Evolutionary conservation across 2,113 vertebrate genomes (phyloP).

Genomic region (Notothenia rossii): DNA sequence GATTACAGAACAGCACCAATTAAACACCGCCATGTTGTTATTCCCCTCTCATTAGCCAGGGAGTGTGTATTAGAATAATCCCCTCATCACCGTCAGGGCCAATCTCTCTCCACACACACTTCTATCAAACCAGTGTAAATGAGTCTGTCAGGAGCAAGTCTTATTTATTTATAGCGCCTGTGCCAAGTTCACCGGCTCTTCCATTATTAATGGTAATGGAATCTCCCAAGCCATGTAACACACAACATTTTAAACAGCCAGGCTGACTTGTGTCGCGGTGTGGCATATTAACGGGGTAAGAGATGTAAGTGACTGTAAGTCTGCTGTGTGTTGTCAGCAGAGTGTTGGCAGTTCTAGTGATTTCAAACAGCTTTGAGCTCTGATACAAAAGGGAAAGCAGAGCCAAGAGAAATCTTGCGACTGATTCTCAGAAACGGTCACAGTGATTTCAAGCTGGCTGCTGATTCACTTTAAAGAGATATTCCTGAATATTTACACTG

Average conservation of each 20-base stretch:
- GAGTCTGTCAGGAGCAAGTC: conserved; percentile 50
- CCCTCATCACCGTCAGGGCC: conserved; percentile 18
- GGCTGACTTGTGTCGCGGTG: conserved; percentile 52
- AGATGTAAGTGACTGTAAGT: conserved; percentile 54
- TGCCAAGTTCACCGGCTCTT: conserved; percentile 71
- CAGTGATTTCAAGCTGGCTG: conserved; percentile 21
- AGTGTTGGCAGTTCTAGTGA: conserved; percentile 27
- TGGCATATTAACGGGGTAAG: conserved; percentile 51
- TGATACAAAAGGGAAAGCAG: conserved; percentile 17
- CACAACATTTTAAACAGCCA: conserved; percentile 51
- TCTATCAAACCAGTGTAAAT: conserved; percentile 49
- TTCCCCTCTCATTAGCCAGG: conserved; percentile 72
- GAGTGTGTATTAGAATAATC: conserved; percentile 51
- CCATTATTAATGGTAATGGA: conserved; percentile 76
- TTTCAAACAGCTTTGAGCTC: conserved; percentile 32
- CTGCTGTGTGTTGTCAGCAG: conserved; percentile 34
- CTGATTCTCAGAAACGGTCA: conserved; percentile 12
- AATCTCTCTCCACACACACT: conserved; percentile 24
- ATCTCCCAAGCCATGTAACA: conserved; percentile 60
- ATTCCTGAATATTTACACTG: conserved; percentile 36
- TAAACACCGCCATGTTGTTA: conserved; percentile 71
- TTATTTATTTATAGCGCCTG: conserved; percentile 75
- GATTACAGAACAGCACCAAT: conserved; percentile 72
- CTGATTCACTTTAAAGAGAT: conserved; percentile 27
- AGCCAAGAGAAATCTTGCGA: conserved; percentile 20